Evolutionary conservation across 2,797 vertebrate genomes (phyloP).

Genomic region (Muscicapa comitata): DNA sequence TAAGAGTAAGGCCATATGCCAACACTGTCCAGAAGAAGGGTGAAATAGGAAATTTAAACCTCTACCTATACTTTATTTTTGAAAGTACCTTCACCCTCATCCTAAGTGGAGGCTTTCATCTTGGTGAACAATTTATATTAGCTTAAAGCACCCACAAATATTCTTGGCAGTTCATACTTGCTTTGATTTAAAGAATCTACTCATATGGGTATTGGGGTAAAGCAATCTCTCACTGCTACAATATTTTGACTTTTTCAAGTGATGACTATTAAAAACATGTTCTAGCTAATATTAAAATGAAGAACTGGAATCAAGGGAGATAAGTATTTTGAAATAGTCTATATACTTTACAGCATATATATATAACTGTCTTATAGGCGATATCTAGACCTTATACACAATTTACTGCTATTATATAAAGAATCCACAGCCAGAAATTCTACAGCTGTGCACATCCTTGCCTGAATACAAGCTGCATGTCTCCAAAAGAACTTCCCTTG

Average conservation of each 20-base stretch:
- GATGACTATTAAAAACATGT: not conserved
- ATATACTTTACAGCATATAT: not conserved
- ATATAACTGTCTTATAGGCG: not conserved
- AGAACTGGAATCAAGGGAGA: not conserved
- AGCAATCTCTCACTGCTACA: not conserved
- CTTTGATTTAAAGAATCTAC: not conserved
- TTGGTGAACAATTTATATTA: not conserved
- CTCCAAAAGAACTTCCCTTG: not conserved
- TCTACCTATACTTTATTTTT: not conserved
- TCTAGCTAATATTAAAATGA: not conserved
- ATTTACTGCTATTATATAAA: not conserved
- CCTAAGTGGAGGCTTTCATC: not conserved
- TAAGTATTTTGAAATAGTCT: not conserved
- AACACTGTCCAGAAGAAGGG: not conserved
- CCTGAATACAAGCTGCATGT: not conserved
- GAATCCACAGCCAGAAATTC: not conserved
- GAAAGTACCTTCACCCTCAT: not conserved
- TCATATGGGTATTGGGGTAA: not conserved
- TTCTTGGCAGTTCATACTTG: not conserved
- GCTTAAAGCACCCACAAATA: not conserved
- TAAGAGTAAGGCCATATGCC: not conserved
- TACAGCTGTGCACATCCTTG: not conserved
- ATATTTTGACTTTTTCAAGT: not conserved
- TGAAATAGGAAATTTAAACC: not conserved
- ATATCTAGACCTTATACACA: not conserved